A percentile compares a stretch with the other conserved stretches of the same genome.
Conservation (phyloP, 2,888 invertebrate genomes). For the Philopedon plagiatum region DNA sequence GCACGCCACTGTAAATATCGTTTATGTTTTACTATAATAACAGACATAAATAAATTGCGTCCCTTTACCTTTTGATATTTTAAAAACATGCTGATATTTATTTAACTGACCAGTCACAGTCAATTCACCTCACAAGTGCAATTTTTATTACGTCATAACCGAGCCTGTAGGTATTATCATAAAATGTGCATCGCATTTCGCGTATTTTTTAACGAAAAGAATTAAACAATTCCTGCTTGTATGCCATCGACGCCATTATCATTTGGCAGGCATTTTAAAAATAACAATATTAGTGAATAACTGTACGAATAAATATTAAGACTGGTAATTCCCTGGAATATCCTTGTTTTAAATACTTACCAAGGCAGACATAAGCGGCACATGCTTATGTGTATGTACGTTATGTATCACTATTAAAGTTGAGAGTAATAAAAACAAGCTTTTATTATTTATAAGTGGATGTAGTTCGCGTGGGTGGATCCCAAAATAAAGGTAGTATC, state of each 20-base stretch:
- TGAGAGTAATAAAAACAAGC: too few species aligned
- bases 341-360: not conserved
- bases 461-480: too few species aligned
- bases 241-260: not conserved
- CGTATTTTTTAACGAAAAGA: constrained; percentile 15
- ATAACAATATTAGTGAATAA: constrained; percentile 37
- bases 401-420: not conserved
- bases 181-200: constrained; percentile 26
- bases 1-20: too few species aligned
- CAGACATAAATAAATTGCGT: too few species aligned
- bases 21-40: too few species aligned
- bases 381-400: not conserved
- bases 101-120: not conserved
- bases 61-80: too few species aligned
- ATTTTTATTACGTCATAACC: constrained; percentile 18
- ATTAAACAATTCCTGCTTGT: constrained; percentile 27
- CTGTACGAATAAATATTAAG: constrained; percentile 29
- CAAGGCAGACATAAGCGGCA: not conserved
- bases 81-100: too few species aligned
- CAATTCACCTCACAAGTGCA: constrained; percentile 14
- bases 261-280: constrained; percentile 3
- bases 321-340: not conserved
- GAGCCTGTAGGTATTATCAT: constrained; percentile 19
- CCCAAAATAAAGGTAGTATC: too few species aligned
- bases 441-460: too few species aligned